Base-by-base conservation (phyloP, 1,140 invertebrate species). In the Aphaenogaster rudis region DNA sequence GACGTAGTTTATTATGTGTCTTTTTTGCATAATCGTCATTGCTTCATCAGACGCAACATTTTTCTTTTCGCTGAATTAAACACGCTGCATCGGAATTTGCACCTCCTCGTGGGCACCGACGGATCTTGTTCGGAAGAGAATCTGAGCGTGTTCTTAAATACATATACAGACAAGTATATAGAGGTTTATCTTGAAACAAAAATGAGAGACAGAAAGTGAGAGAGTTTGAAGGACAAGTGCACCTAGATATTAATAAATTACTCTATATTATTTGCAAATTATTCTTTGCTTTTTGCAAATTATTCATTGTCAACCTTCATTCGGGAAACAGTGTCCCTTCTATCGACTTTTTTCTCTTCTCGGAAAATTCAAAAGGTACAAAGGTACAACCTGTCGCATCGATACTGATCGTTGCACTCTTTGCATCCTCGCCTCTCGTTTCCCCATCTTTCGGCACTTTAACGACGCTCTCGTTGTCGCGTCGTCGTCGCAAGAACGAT, bases 401-500 rank as follows among this genome's bases (percentile, higher is more conserved):
- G 28, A 28, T 33, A 33, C 13, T 33, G 59, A 63, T 71, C 13
- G 13, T 33, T 0, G 45, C 39, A 11, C 36, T 63, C 21, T 50
- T 36, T 8, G 48, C 13, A 42, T 48, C 17, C 4, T 59, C 8
- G 15, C 15, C 52, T 63, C 21, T 9, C 17, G 21, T 79, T 36
- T 67, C 1, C 45, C 72, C 39, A 78, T 69, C 54, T 79, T 72
- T 67, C 36, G 66, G 3, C 17, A 59, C 45, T 66, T 78, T 59
- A 59, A 45, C 66, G 45, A 89, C 54, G 67, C 6, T 42, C 15
- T 9, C 63, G 54, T 15, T 21, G 45, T 64, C 79, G 72, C 57
- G 17, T 54, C 57, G 79, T 63, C 52, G 50, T 57, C 59, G 28
- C 80, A 80, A 52, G 28, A 61, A 61, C 52, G 57, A 80, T 67